Conservation (phyloP, 2,113 vertebrate species). For the Phalacrocorax carbo region DNA sequence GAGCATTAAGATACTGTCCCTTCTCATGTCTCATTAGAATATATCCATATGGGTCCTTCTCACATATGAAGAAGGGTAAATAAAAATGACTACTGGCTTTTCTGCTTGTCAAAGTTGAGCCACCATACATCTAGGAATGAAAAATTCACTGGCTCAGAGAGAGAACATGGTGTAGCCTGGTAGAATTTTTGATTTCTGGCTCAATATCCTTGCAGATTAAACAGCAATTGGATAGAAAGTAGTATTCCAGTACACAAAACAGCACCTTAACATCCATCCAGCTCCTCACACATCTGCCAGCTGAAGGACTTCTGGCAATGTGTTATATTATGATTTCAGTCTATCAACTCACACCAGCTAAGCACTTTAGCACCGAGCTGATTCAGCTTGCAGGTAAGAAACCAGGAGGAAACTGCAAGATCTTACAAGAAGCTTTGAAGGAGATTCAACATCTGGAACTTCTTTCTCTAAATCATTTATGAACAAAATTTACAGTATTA, state of each 20-base stretch:
- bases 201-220: background rate
- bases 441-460: background rate
- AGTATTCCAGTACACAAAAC: background rate
- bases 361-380: background rate
- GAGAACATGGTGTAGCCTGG: background rate
- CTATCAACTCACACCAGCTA: background rate
- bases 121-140: background rate
- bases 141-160: background rate
- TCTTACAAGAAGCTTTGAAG: background rate
- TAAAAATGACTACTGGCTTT: background rate
- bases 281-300: background rate
- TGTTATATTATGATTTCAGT: background rate
- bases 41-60: background rate
- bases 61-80: background rate
- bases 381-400: background rate
- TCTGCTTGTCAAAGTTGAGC: background rate
- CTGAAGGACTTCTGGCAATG: background rate
- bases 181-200: background rate
- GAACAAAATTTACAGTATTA: background rate
- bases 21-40: background rate
- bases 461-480: background rate
- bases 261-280: background rate
- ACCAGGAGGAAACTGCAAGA: background rate
- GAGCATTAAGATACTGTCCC: too few relatives aligned
- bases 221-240: background rate